These are phyloP conservation scores for Cantharis rufa DNA, from an alignment of 2,888 invertebrate genomes.

Conservation along the genomic window DNA sequence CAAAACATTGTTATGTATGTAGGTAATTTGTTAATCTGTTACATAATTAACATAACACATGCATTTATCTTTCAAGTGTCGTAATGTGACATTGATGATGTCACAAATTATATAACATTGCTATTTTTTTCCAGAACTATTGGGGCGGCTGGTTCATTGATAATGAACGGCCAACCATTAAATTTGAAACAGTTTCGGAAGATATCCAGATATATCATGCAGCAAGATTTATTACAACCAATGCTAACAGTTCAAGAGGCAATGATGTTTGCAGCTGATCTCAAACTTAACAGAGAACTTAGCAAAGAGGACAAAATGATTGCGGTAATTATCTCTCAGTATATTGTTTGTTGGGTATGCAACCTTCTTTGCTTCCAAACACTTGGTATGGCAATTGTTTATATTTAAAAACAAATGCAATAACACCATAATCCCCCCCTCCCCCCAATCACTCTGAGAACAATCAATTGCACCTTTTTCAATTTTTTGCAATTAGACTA, in stretches of 20 bases:
- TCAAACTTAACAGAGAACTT: slow-evolving; percentile 78
- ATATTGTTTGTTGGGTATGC: background rate
- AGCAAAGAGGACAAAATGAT: slow-evolving; percentile 66
- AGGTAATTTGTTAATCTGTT: background rate
- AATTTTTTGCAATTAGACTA: too few relatives aligned
- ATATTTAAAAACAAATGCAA: too few relatives aligned
- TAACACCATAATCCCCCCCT: too few relatives aligned
- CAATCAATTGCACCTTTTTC: too few relatives aligned
- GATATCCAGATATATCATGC: slow-evolving; percentile 95
- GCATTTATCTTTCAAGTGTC: background rate
- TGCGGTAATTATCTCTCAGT: slow-evolving; percentile 63
- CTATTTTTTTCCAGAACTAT: slow-evolving; percentile 36
- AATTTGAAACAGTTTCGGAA: slow-evolving; percentile 80
- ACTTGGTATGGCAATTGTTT: background rate
- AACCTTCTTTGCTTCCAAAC: background rate
- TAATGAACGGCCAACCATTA: slow-evolving; percentile 77
- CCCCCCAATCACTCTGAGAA: too few relatives aligned
- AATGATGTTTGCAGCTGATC: slow-evolving; percentile 86
- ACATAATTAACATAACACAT: background rate
- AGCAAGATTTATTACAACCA: slow-evolving; percentile 84
- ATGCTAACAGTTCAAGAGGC: slow-evolving; percentile 86
- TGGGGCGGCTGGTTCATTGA: slow-evolving; percentile 73
- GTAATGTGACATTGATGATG: background rate
- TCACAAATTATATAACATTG: background rate
- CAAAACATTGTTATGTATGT: background rate